Evolutionary conservation across 2,113 vertebrate genomes (phyloP), one percentile per base, ranked within the genome.

Genomic region (Trinectes maculatus): DNA sequence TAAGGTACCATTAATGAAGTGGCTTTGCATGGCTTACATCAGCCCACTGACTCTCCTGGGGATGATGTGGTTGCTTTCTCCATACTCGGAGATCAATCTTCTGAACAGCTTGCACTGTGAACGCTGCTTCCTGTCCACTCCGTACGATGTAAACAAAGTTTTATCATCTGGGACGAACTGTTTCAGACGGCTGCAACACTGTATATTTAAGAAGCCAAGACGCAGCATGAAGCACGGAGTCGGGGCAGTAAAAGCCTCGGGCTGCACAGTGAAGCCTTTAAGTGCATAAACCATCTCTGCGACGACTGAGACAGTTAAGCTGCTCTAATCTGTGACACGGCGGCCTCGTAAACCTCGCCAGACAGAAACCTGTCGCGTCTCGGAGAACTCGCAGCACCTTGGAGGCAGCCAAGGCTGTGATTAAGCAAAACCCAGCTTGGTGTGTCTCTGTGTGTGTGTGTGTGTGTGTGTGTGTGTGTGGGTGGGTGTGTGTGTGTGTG

Each of bases 361-460:
- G 73, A 75, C 70, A 77, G 66, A 74, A 69, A 69, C 59, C 69
- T 67, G 82, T 75, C 42, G 53, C 21, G 13, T 71, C 78, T 71
- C 51, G 56, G 60, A 61, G 34, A 36, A 68, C 46, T 52, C 25
- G 43, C 56, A 46, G 71, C 71, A 61, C 49, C 51, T 19, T 1
- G 29, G 51, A 80, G 66, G 54, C 61, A 55, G 77, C 71, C 77
- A 77, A 66, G 73, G 57, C 66, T 62, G 64, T 80, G 76, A 84
- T 78, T 80, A 65, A 46, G 57, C n/a, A 16, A 49, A 29, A 56
- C 19, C 48, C 37, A 1, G 58, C 19, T 13, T 29, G 24, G 64
- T 46, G 29, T 39, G 42, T 44, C 18, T 47, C 12, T 13, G 26
- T 3, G 9, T 55, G 33, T 52, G 26, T 51, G 33, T 51, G 24